Evolutionary conservation across 2,888 invertebrate species (phyloP).

Genomic region (Melikaiella ostensackeni): DNA sequence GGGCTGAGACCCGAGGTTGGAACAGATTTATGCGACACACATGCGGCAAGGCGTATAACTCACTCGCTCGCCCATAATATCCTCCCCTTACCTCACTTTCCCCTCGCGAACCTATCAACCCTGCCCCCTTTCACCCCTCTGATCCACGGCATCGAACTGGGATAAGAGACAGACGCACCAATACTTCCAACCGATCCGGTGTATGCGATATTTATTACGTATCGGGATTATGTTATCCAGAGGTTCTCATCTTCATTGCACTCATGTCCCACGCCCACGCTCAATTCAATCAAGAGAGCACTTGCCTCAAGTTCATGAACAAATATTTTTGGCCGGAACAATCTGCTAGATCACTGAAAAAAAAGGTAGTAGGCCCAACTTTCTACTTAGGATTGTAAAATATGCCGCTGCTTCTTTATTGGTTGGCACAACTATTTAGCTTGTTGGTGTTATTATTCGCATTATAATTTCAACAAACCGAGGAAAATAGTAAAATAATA

Average conservation of each 20-base stretch:
- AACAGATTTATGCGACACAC: conserved; percentile 77
- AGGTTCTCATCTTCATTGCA: conserved; percentile 51
- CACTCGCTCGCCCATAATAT: conserved; percentile 76
- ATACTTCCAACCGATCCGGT: conserved; percentile 58
- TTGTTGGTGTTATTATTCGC: no score
- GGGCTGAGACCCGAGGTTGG: conserved; percentile 69
- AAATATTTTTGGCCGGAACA: background rate
- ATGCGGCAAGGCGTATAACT: conserved; percentile 76
- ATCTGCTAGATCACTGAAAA: no score
- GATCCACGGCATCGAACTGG: conserved; percentile 58
- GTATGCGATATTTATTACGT: conserved; percentile 71
- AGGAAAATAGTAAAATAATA: no score
- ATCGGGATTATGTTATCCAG: conserved; percentile 71
- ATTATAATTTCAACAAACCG: no score
- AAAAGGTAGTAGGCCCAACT: no score
- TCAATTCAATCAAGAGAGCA: conserved; percentile 25
- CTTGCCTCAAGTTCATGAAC: conserved; percentile 22
- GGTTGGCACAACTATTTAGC: no score
- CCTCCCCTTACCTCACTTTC: conserved; percentile 76
- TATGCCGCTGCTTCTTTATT: no score
- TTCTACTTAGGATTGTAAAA: no score
- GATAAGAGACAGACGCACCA: conserved; percentile 70
- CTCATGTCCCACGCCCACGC: conserved; percentile 46
- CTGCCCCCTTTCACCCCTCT: conserved; percentile 43
- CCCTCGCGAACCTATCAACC: conserved; percentile 62